These are phyloP conservation scores for Hexactinellida sp. DNA, from an alignment of 37 sponge, comb jelly and placozoan genomes.

Conservation along the genomic window DNA sequence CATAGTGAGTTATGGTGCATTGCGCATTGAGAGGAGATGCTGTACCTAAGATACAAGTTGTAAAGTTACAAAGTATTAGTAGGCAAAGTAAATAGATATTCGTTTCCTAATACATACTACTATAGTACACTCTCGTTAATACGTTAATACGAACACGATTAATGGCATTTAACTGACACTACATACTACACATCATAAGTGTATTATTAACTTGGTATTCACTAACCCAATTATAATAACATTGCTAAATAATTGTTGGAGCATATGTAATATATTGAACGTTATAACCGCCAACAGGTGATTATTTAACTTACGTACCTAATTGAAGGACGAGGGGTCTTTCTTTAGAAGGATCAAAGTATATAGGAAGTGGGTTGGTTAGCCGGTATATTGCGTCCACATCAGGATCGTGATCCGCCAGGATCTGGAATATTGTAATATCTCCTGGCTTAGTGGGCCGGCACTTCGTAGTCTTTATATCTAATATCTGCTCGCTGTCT, in stretches of 20 bases:
- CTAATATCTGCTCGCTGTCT: background rate
- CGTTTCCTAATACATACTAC: no score
- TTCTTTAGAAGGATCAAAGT: conserved; percentile 22
- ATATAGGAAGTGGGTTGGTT: conserved; percentile 33
- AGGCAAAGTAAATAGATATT: no score
- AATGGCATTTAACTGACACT: no score
- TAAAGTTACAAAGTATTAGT: no score
- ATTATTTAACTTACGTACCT: background rate
- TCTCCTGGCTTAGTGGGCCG: background rate
- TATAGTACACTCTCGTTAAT: no score
- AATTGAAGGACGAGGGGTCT: background rate
- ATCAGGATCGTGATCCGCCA: conserved; percentile 45
- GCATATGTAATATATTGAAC: no score
- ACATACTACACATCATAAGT: no score
- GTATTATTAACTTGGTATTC: no score
- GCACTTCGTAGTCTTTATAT: background rate
- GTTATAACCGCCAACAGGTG: no score
- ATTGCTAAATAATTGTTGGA: no score
- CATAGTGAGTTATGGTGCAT: conserved; percentile 28
- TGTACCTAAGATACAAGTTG: conserved; percentile 19
- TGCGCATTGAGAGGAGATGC: conserved; percentile 46
- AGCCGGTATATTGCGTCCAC: conserved; percentile 45
- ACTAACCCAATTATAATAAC: no score
- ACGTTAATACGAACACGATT: no score
- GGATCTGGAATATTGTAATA: conserved; percentile 31